Conservation (phyloP, 2,888 invertebrate species). For the Himalopsyche japonica region DNA sequence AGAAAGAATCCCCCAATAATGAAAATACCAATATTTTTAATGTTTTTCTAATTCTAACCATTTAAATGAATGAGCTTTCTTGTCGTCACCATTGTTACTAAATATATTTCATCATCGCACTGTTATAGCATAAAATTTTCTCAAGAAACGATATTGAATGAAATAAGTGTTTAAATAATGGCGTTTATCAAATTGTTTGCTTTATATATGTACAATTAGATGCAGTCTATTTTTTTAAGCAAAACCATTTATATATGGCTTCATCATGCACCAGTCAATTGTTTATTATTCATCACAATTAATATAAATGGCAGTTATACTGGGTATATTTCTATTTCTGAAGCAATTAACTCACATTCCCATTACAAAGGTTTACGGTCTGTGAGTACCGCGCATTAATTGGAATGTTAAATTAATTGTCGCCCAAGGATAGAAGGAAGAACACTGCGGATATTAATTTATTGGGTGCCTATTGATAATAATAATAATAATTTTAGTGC, state of each 20-base stretch:
- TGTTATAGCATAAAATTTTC: too few species aligned
- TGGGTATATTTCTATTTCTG: not conserved
- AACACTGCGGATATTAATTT: not conserved
- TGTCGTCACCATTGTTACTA: too few species aligned
- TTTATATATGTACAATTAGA: too few species aligned
- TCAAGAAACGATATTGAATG: too few species aligned
- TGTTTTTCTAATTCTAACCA: too few species aligned
- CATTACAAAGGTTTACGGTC: not conserved
- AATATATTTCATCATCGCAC: too few species aligned
- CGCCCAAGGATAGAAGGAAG: not conserved
- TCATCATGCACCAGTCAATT: not conserved
- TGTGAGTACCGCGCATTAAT: not conserved
- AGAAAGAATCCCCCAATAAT: too few species aligned
- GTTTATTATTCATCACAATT: not conserved
- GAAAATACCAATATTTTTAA: too few species aligned
- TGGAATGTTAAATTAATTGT: slow-evolving; percentile 1
- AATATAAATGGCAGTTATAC: not conserved
- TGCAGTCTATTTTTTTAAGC: too few species aligned
- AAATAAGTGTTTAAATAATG: too few species aligned
- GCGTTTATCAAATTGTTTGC: too few species aligned
- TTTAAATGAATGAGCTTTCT: too few species aligned
- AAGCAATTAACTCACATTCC: not conserved
- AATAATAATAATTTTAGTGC: not conserved
- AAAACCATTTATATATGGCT: not conserved
- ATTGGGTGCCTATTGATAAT: not conserved